These are phyloP conservation scores for Phyllotis vaccarum DNA, from an alignment of 2,797 vertebrate species.

Conservation along the genomic window DNA sequence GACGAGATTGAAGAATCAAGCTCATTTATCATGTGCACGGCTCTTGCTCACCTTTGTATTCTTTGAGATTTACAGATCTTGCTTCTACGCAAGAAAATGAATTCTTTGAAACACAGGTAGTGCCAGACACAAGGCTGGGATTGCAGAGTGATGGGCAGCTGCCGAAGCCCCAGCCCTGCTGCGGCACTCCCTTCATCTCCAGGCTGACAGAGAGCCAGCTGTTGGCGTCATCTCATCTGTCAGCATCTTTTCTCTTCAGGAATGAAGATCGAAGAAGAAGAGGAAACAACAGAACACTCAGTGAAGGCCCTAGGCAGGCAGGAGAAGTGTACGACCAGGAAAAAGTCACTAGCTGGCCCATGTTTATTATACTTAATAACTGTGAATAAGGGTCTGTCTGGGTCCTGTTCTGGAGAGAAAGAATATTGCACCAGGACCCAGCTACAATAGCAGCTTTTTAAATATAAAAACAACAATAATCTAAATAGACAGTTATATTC, in stretches of 20 bases:
- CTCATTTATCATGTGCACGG: not conserved
- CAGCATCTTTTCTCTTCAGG: not conserved
- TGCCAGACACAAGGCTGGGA: slow-evolving; percentile 29
- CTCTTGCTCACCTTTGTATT: slow-evolving; percentile 41
- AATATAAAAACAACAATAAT: not conserved
- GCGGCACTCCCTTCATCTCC: not conserved
- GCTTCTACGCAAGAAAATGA: slow-evolving; percentile 17
- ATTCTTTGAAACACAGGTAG: slow-evolving; percentile 71
- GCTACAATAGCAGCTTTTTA: not conserved
- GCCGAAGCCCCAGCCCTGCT: not conserved
- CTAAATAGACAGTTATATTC: not conserved
- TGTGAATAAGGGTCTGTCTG: not conserved
- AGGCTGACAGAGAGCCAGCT: slow-evolving; percentile 39
- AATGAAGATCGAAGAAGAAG: slow-evolving; percentile 32
- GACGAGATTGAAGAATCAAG: slow-evolving; percentile 27
- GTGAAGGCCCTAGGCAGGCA: not conserved
- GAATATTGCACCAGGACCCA: not conserved
- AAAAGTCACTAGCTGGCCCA: not conserved
- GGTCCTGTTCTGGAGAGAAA: not conserved
- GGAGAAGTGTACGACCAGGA: slow-evolving; percentile 1
- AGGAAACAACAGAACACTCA: slow-evolving; percentile 33
- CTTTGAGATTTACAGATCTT: slow-evolving; percentile 31
- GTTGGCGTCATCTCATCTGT: not conserved
- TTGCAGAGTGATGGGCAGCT: slow-evolving; percentile 3
- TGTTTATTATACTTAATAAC: slow-evolving; percentile 42